Conservation (phyloP, 2,888 invertebrate species). For the Cheiracanthium punctorium region DNA sequence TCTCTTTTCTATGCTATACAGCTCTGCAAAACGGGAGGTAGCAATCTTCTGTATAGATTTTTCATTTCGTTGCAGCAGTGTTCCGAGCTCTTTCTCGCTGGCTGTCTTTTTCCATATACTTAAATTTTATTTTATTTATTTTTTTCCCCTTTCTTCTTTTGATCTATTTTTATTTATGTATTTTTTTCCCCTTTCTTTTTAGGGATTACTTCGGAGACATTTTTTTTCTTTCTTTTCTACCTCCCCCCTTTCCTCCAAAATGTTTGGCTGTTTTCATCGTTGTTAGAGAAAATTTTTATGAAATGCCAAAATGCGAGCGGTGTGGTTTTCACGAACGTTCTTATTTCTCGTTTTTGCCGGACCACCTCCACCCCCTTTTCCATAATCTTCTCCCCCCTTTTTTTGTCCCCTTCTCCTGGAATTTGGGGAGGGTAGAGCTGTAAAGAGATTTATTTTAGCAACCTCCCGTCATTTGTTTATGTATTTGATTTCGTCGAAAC, state of each 20-base stretch:
- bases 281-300: conserved; percentile 8
- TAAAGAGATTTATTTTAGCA: no score
- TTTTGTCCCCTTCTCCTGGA: background rate
- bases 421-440: no score
- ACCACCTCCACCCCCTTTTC: no score
- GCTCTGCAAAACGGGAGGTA: conserved; percentile 28
- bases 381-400: background rate
- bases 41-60: conserved; percentile 22
- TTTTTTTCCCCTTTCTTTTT: background rate
- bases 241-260: background rate
- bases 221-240: background rate
- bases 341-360: background rate
- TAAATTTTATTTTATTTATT: background rate
- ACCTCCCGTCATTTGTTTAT: no score
- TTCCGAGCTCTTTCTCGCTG: background rate
- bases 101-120: background rate
- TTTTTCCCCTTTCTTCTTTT: background rate
- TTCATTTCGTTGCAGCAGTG: background rate
- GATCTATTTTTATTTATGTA: no score
- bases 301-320: conserved; percentile 7
- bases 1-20: background rate
- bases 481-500: no score
- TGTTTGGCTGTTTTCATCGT: background rate
- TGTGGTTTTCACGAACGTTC: conserved; percentile 13
- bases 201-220: background rate